Evolutionary conservation across 2,797 vertebrate genomes (phyloP).

Genomic region (Aphelocoma californica): DNA sequence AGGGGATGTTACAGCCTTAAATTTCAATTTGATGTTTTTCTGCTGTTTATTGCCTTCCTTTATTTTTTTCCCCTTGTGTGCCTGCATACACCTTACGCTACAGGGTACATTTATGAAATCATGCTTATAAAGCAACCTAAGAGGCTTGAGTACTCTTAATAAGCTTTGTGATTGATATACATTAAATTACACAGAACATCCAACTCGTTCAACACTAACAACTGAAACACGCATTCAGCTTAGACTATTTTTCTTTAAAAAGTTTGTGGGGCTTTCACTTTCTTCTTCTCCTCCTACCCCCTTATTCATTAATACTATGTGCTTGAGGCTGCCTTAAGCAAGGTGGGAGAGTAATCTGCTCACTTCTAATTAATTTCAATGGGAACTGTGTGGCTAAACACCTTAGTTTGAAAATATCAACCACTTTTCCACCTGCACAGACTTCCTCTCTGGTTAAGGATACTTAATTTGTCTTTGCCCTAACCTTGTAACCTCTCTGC

Average conservation of each 20-base stretch:
- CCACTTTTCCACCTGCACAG: not conserved
- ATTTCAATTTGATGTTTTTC: not conserved
- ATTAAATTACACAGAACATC: not conserved
- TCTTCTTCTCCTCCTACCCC: not conserved
- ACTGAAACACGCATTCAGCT: not conserved
- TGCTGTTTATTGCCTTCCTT: accelerated
- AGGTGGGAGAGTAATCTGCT: conserved; percentile 14
- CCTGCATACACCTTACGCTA: not conserved
- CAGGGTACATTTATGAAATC: not conserved
- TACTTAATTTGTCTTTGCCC: not conserved
- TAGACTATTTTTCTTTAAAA: not conserved
- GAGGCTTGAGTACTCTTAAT: not conserved
- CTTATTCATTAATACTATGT: not conserved
- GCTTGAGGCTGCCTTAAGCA: conserved; percentile 15
- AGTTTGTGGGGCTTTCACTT: not conserved
- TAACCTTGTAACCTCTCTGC: not conserved
- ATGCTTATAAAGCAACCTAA: not conserved
- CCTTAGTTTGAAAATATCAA: conserved; percentile 2
- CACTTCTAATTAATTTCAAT: conserved; percentile 40
- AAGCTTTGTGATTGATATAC: not conserved
- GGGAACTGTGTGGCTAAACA: not conserved
- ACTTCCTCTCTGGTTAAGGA: not conserved
- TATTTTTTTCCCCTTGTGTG: not conserved
- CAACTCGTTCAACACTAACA: not conserved
- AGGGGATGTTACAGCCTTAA: not conserved